Percentiles rank a stretch among this genome's conserved stretches.
Conservation (phyloP, 1,140 invertebrate genomes). For the Drosophila watanabei region DNA sequence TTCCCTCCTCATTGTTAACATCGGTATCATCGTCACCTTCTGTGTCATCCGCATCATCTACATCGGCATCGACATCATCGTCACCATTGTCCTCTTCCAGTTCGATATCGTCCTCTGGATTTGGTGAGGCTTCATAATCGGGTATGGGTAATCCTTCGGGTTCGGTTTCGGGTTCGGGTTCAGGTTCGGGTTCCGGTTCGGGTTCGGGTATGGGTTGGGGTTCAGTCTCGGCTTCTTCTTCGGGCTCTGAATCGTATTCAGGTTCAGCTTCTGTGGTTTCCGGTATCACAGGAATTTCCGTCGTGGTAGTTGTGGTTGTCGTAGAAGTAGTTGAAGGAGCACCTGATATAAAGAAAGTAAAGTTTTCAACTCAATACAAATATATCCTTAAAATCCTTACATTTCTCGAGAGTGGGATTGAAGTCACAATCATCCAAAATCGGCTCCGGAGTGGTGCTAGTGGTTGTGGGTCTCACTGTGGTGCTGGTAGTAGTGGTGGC, state of each 20-base stretch:
- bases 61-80: not conserved
- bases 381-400: conserved; percentile 19
- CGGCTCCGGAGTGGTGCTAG: conserved; percentile 11
- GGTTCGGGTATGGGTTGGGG: not conserved
- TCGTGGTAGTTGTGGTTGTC: conserved; percentile 23
- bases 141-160: not conserved
- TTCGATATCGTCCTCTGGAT: not conserved
- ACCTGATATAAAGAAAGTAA: not conserved
- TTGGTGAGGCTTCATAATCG: not conserved
- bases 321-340: conserved; percentile 11
- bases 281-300: conserved; percentile 21
- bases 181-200: not conserved
- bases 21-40: not conserved
- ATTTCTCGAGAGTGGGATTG: conserved; percentile 48
- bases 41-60: not conserved
- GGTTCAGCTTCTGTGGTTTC: not conserved
- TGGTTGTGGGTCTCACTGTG: conserved; percentile 1
- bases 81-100: not conserved
- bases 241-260: not conserved
- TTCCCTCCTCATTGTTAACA: not conserved
- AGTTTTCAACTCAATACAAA: too few species aligned
- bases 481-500: not conserved
- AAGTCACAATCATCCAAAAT: conserved; percentile 46
- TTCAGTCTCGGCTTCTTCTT: not conserved
- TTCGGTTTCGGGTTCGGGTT: not conserved